Evolutionary conservation across 2,113 vertebrate species (phyloP).

Genomic region (Mirounga angustirostris): DNA sequence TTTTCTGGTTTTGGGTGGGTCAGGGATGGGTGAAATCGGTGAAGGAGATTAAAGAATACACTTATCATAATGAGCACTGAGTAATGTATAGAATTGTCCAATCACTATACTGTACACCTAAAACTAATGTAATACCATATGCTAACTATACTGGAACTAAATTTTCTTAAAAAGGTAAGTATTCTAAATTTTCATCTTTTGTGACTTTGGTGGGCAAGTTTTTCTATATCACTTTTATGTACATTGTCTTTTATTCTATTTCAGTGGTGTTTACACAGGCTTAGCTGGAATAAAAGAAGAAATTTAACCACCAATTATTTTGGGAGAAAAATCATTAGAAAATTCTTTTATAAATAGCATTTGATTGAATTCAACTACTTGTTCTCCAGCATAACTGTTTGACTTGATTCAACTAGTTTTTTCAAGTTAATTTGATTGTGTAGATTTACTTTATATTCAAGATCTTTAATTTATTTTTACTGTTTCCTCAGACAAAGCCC

Average conservation of each 20-base stretch:
- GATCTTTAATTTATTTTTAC: neutral
- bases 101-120: neutral
- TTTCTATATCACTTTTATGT: neutral
- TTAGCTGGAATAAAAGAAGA: neutral
- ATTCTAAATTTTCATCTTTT: conserved; percentile 41
- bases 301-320: neutral
- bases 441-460: conserved; percentile 25
- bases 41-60: neutral
- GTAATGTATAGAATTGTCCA: neutral
- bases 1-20: neutral
- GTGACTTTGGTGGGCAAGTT: neutral
- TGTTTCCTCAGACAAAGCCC: neutral
- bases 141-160: neutral
- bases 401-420: conserved; percentile 19
- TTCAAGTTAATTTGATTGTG: conserved; percentile 4
- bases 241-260: neutral
- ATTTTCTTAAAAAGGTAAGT: neutral
- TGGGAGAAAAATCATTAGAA: conserved; percentile 2
- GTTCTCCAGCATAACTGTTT: neutral
- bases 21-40: neutral
- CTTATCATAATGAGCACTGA: neutral
- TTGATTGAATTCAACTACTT: conserved; percentile 15
- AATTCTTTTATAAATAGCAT: conserved; percentile 32
- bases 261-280: neutral
- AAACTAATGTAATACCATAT: neutral